Percentiles rank a stretch among this genome's conserved stretches.
Conservation (phyloP, 2,888 invertebrate species). For the Brenthis ino region DNA sequence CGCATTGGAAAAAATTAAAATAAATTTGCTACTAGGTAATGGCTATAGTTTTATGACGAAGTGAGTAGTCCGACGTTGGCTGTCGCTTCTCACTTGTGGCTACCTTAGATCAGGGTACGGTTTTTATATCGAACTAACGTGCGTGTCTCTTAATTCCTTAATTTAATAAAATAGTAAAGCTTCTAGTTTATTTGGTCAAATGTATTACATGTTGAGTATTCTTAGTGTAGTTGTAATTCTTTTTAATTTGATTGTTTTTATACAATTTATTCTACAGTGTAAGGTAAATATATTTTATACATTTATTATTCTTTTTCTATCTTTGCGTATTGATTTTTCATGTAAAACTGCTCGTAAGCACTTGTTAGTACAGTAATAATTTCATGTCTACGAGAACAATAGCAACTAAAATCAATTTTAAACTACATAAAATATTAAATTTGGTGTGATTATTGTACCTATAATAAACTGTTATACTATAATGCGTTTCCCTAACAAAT, state of each 20-base stretch:
- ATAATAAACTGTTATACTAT: too few relatives aligned
- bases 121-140: constrained; percentile 73
- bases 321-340: background rate
- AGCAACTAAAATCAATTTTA: too few relatives aligned
- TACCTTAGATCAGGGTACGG: constrained; percentile 41
- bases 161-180: constrained; percentile 81
- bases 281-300: constrained; percentile 7
- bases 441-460: too few relatives aligned
- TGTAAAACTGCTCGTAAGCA: too few relatives aligned
- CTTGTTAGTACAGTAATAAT: too few relatives aligned
- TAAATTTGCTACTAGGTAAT: constrained; percentile 39
- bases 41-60: constrained; percentile 60
- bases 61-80: constrained; percentile 79
- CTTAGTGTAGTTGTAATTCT: constrained; percentile 61
- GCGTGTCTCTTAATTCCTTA: constrained; percentile 80
- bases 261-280: constrained; percentile 25
- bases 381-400: too few relatives aligned
- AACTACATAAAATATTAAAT: too few relatives aligned
- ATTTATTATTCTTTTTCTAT: background rate
- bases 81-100: constrained; percentile 81
- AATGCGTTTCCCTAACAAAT: too few relatives aligned
- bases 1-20: constrained; percentile 42
- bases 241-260: constrained; percentile 47
- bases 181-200: constrained; percentile 74
- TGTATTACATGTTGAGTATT: constrained; percentile 63